Evolutionary conservation across 2,888 invertebrate species (phyloP), one percentile per base, ranked within the genome.

Genomic region (Girardia tigrina): DNA sequence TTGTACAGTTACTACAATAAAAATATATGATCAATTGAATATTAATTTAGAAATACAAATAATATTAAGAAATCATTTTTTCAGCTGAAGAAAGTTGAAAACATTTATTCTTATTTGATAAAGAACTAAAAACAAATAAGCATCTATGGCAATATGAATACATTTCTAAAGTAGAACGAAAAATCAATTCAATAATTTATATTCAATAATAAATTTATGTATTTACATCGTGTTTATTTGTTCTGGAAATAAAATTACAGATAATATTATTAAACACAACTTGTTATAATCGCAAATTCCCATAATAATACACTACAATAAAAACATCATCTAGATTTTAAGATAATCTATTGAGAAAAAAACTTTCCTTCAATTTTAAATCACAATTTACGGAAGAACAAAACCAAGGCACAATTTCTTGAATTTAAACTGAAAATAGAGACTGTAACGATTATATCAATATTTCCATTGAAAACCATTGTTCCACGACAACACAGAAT

Each of bases 401-500:
- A 56, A 56, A 56, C 56, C 56, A 56, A 56, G 56, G 56, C 56
- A 56, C 56, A 56, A 56, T 12, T 20, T 56, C n/a, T 20, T 23
- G 56, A 20, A 56, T 20, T 23, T 56, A 56, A 56, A 56, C 36
- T 20, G n/a, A 23, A n/a, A 56, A 56, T 20, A 56, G 56, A 23
- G 20, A 20, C 23, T 56, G 56, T 56, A 56, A n/a, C 56, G 56
- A 56, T 56, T 12, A 56, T 56, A 56, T 12, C n/a, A 56, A 56
- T 56, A 56, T 56, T 56, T 56, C 56, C 56, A 56, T n/a, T 56
- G 56, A n/a, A 56, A 16, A 56, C 56, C 56, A 56, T 56, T 56
- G 23, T 56, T 56, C 56, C 56, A 56, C n/a, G 23, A n/a, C 23
- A 56, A 56, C 23, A 23, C 56, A 4, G 56, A 23, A 56, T 56